Conservation (phyloP, 2,113 vertebrate species). For the Pachyramphus minor region DNA sequence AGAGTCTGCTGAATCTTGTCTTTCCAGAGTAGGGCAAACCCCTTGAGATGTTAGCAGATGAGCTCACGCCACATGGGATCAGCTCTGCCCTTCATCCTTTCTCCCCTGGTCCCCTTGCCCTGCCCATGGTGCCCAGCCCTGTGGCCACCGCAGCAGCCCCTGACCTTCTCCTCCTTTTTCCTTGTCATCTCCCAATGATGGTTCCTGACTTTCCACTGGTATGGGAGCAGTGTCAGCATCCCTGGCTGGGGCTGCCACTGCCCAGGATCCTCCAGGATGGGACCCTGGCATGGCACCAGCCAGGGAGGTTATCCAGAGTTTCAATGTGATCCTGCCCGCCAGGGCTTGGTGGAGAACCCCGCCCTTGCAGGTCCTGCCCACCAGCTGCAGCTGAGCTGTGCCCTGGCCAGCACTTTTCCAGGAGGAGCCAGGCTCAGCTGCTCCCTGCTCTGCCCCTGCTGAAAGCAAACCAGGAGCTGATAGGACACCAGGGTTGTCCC, state of each 20-base stretch:
- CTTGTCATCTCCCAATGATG: background rate
- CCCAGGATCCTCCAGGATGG: background rate
- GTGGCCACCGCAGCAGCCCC: background rate
- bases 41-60: background rate
- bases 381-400: fast-evolving
- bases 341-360: fast-evolving
- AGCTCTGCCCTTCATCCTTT: background rate
- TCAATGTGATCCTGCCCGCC: fast-evolving
- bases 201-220: background rate
- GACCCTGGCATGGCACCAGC: background rate
- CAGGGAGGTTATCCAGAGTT: background rate
- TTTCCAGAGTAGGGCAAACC: background rate
- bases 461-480: background rate
- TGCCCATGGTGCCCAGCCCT: background rate
- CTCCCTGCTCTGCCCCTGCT: background rate
- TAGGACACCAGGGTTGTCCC: background rate
- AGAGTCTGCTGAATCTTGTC: background rate
- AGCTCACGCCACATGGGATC: background rate
- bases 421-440: background rate
- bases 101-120: background rate
- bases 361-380: background rate
- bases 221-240: background rate
- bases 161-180: background rate
- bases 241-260: background rate
- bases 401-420: background rate